Conservation (phyloP, 2,888 invertebrate genomes). For the Flabesymbios commensalis region DNA sequence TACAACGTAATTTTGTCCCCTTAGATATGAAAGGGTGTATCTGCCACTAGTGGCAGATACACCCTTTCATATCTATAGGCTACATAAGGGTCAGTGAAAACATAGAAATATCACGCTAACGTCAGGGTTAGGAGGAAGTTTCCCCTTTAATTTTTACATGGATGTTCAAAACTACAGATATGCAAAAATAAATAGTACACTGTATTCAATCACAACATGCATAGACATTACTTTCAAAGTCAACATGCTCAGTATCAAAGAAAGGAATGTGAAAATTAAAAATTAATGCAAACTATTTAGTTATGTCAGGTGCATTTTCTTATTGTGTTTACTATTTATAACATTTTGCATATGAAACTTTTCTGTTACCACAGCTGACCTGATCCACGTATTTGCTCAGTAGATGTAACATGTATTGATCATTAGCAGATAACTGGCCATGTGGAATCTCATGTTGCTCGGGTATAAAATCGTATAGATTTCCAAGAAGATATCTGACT, state of each 20-base stretch:
- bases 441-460: slow-evolving; percentile 60
- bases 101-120: too few species aligned
- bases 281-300: background rate
- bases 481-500: slow-evolving; percentile 81
- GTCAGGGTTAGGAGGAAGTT: too few species aligned
- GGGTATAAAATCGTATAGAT: slow-evolving; percentile 60
- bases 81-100: too few species aligned
- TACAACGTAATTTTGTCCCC: too few species aligned
- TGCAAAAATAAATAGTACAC: too few species aligned
- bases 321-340: too few species aligned
- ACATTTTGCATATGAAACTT: too few species aligned
- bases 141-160: background rate
- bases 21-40: too few species aligned
- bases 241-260: background rate
- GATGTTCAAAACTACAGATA: background rate
- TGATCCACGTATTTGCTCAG: slow-evolving; percentile 69
- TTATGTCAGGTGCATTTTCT: background rate
- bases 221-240: too few species aligned
- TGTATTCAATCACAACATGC: too few species aligned
- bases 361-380: slow-evolving; percentile 49
- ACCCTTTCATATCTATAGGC: too few species aligned
- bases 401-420: slow-evolving; percentile 76
- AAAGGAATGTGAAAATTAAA: background rate
- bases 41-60: too few species aligned
- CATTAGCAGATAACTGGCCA: slow-evolving; percentile 55